Base-by-base conservation (phyloP, 2,888 invertebrate species). In the Candidula unifasciata region DNA sequence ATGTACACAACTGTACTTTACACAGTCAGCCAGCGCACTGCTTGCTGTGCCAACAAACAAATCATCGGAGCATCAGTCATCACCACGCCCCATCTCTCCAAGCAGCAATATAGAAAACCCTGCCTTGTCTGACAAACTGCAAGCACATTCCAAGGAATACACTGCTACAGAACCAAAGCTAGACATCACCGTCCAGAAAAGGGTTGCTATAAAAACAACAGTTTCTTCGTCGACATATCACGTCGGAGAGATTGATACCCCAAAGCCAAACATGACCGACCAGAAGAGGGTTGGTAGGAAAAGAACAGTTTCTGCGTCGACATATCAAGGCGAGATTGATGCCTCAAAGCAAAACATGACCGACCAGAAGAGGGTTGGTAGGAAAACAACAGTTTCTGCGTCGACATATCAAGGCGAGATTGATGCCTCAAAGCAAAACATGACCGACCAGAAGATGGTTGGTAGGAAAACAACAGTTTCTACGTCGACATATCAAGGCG, bases 181-280 rank as follows among this genome's bases (percentile, higher is more conserved):
- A 18, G n/a, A n/a, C n/a, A n/a, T n/a, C n/a, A n/a, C n/a, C n/a
- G n/a, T n/a, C n/a, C 21, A 37, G 24, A 37, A 35, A 37, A 54
- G 54, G 10, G 27, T 13, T 13, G 0, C 16, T 8, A 27, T n/a
- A n/a, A 44, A 6, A 37, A 71, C 35, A n/a, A 18, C 24, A 24
- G 35, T 74, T 10, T 52, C 73, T 0, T 44, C 73, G 2, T 35
- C 69, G 69, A 35, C 69, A 5, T 80, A 80, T 54, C 80, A 80
- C 30, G 71, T n/a, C n/a, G n/a, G 33, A 33, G 5, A 54, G 27
- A 33, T 66, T 33, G 21, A 54, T 27, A 10, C 27, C 2, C 33
- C 76, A 44, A 77, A 83, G 69, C 78, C 83, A 0, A 83, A 69
- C n/a, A n/a, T n/a, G n/a, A n/a, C n/a, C 1, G 73, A n/a, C 27